Conservation (phyloP, 2,888 invertebrate genomes). For the Dicyrtoma fusca region DNA sequence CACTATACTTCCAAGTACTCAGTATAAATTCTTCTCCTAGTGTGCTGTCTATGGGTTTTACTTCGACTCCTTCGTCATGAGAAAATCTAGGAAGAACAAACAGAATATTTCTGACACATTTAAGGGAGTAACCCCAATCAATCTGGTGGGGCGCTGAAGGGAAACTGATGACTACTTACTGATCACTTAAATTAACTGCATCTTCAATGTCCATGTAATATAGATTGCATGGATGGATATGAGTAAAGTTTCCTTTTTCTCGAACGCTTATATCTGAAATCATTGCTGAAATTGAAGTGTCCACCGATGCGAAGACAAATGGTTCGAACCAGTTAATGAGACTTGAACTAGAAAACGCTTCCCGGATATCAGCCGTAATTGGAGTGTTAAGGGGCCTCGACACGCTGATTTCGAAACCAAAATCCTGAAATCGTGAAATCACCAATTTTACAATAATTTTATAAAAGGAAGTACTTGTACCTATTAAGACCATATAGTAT, state of each 20-base stretch:
- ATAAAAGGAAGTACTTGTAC: no score
- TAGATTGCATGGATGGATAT: constrained; percentile 5
- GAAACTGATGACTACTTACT: neutral
- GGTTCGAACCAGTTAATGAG: constrained; percentile 6
- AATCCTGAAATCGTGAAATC: constrained; percentile 9
- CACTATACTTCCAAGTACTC: constrained; percentile 7
- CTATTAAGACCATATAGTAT: no score
- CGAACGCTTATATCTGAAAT: constrained; percentile 4
- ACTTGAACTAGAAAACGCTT: neutral
- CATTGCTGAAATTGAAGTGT: neutral
- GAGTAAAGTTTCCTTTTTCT: neutral
- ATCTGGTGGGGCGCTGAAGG: neutral
- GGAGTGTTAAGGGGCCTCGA: neutral
- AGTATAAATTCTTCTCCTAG: constrained; percentile 1
- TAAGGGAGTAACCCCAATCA: no score
- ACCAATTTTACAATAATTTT: no score
- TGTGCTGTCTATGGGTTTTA: neutral
- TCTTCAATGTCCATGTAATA: constrained; percentile 1
- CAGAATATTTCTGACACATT: neutral
- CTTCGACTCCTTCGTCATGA: constrained; percentile 10
- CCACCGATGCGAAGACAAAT: neutral
- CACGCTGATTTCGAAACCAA: neutral
- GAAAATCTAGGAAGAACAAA: neutral
- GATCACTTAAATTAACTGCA: neutral
- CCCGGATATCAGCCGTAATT: constrained; percentile 1